Evolutionary conservation across 2,113 vertebrate genomes (phyloP).

Genomic region (Dermatemys mawii): DNA sequence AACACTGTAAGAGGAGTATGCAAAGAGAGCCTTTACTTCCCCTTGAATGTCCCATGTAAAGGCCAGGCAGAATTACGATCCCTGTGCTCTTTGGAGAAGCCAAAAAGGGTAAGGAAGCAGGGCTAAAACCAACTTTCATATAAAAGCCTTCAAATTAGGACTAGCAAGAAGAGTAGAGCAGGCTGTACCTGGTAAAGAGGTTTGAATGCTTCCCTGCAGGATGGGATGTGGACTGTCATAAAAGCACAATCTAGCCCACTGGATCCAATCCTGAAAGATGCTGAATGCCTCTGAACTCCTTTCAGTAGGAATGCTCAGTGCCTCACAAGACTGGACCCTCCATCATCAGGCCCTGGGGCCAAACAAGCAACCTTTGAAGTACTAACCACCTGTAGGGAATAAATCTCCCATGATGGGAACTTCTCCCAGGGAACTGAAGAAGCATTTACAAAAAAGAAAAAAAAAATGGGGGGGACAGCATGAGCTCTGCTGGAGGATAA

Average conservation of each 20-base stretch:
- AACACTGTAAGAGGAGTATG: not conserved
- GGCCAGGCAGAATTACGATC: not conserved
- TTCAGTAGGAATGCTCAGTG: not conserved
- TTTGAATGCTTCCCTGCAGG: not conserved
- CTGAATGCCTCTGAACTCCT: not conserved
- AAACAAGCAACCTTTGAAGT: not conserved
- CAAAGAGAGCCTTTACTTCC: not conserved
- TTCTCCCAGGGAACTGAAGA: not conserved
- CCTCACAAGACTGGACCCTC: not conserved
- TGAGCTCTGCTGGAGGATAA: not conserved
- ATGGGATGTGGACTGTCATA: not conserved
- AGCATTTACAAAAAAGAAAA: not conserved
- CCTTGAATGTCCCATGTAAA: not conserved
- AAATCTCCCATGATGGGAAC: not conserved
- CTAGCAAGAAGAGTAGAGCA: not conserved
- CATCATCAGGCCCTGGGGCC: not conserved
- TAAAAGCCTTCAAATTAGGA: not conserved
- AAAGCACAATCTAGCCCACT: not conserved
- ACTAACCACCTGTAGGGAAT: not conserved
- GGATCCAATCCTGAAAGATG: not conserved
- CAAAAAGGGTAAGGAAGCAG: not conserved
- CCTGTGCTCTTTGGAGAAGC: not conserved
- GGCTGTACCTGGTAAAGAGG: not conserved
- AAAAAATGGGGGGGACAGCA: not conserved
- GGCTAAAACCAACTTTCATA: not conserved